Evolutionary conservation across 2,113 vertebrate genomes (phyloP), one percentile per base, ranked within the genome.

Genomic region (Mus spicilegus): DNA sequence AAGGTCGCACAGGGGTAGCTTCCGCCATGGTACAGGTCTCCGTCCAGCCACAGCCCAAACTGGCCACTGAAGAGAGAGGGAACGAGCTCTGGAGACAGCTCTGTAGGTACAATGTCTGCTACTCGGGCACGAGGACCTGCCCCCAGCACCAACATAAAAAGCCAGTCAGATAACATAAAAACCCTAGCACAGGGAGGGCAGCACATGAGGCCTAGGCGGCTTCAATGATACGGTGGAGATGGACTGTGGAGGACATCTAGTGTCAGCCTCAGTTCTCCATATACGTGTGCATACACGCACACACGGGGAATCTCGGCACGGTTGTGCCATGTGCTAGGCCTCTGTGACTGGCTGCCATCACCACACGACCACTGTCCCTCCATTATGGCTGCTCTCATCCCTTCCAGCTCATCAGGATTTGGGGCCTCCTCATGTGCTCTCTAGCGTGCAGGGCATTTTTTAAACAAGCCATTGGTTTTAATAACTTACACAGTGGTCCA

Each of bases 1-100:
- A 99, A 99, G 19, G 99, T 99, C 0, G 98, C 98, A 9, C 99
- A 99, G 92, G 98, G 98, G 3, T 99, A 98, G 95, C 99, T 99
- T 76, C 99, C 98, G 0, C 99, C 99, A 0, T 39, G 99, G 76
- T 99, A 98, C 97, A 99, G 97, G 95, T 99, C 99, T 58, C 98
- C 98, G 0, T 99, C 99, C 97, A 99, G 92, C 99, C 99, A 99
- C 96, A 99, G 97, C 46, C 99, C 99, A 86, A 99, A 99, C 61
- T 98, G 98, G 0, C 99, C 99, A 1, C 99, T 99, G 84, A 19
- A 88, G 78, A 98, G 56, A 78, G 61, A 96, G 92, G 26, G 93
- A 1, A 13, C 36, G 3, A 65, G 85, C 46, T 8, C 20, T 33
- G 69, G 46, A 70, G 67, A 72, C 12, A 22, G 49, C 33, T 70